phyloP scores from a whole-genome alignment of 2,113 vertebrate species.

The Nesoenas mayeri region DNA sequence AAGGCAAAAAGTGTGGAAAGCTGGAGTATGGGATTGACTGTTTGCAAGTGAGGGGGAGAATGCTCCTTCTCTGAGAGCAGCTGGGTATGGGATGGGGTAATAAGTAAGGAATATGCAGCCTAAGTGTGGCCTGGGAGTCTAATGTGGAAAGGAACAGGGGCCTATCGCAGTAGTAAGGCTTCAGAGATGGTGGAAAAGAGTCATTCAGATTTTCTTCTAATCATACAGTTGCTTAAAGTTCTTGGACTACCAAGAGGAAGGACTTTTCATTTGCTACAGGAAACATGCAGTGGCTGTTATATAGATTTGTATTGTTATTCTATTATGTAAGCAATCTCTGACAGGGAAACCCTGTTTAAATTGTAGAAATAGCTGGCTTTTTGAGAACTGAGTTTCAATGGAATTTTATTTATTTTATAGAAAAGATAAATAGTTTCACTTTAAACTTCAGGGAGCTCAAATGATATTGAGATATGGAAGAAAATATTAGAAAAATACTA shows the following conservation, averaged over 20 bases:
- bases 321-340: not conserved
- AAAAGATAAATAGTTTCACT: not conserved
- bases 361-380: not conserved
- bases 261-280: not conserved
- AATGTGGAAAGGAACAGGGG: not conserved
- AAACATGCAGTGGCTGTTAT: too few species aligned
- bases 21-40: not conserved
- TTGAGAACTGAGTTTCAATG: not conserved
- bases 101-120: not conserved
- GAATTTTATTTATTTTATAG: not conserved
- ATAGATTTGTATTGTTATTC: not conserved
- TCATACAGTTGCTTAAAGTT: not conserved
- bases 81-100: not conserved
- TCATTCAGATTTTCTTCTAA: not conserved
- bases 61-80: not conserved
- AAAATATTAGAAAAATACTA: not conserved
- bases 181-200: not conserved
- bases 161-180: not conserved
- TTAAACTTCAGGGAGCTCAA: not conserved
- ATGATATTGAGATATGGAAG: rapidly evolving
- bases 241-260: not conserved
- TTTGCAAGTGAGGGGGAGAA: not conserved
- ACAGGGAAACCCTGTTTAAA: not conserved
- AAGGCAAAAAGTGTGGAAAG: not conserved
- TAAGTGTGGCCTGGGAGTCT: not conserved